Evolutionary conservation across 2,888 invertebrate species (phyloP).

Genomic region (Eupithecia insigniata): DNA sequence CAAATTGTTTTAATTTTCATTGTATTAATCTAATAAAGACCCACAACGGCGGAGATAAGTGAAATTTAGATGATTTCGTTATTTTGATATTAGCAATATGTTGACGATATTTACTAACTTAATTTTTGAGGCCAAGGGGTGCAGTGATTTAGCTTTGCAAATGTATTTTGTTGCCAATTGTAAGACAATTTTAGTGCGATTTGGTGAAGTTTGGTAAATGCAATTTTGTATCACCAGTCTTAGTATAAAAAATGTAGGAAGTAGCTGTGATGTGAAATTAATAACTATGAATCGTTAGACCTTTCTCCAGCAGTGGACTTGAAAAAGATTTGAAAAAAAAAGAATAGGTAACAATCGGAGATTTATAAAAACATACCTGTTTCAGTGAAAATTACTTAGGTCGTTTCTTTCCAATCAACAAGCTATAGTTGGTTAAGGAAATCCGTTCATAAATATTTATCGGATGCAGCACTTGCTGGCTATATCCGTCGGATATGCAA

Average conservation of each 20-base stretch:
- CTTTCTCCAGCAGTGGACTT: not conserved
- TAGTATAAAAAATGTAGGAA: not conserved
- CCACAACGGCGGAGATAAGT: constrained; percentile 79
- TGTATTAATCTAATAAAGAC: constrained; percentile 82
- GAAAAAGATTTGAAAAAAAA: not conserved
- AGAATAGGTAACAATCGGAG: too few species aligned
- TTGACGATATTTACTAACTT: constrained; percentile 59
- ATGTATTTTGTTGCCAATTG: not conserved
- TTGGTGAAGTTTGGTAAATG: not conserved
- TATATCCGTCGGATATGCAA: constrained; percentile 51
- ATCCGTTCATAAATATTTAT: constrained; percentile 53
- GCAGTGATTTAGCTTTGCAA: constrained; percentile 7
- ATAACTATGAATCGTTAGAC: too few species aligned
- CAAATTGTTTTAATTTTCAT: constrained; percentile 85
- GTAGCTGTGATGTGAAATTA: not conserved
- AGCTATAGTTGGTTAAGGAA: constrained; percentile 43
- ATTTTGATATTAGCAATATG: constrained; percentile 70
- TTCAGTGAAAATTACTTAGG: not conserved
- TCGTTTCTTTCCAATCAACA: constrained; percentile 27
- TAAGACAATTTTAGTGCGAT: not conserved
- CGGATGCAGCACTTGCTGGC: constrained; percentile 38
- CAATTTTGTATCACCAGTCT: not conserved
- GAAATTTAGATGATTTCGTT: constrained; percentile 69
- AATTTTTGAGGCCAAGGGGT: constrained; percentile 62
- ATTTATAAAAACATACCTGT: too few species aligned